Percentiles rank a stretch among this genome's conserved stretches.
phyloP scores from a whole-genome alignment of 2,888 invertebrate species.

The Tetrapedia diversipes region DNA sequence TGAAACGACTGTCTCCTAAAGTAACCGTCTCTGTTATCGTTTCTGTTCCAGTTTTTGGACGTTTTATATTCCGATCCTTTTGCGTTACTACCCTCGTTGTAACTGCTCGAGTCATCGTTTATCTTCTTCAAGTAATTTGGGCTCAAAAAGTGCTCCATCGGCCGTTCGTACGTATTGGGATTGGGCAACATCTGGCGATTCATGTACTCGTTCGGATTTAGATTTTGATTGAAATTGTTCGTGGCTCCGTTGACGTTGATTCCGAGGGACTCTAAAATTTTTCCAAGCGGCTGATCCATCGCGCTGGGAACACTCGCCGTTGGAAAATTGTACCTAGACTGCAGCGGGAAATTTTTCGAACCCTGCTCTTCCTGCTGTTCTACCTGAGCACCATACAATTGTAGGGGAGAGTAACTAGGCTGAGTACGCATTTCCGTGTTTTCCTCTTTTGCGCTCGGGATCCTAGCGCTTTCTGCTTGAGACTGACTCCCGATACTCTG shows the following conservation, averaged over 20 bases:
- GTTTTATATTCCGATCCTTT: neutral
- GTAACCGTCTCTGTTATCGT: neutral
- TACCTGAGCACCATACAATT: neutral
- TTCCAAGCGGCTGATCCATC: constrained; percentile 53
- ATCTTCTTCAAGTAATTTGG: constrained; percentile 26
- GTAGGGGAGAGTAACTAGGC: neutral
- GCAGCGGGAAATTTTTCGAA: neutral
- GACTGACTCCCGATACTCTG: neutral
- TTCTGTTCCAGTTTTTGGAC: neutral
- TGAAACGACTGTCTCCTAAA: neutral
- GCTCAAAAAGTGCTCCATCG: constrained; percentile 35
- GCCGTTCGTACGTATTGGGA: neutral
- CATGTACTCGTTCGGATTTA: neutral
- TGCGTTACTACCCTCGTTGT: neutral
- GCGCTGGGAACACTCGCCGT: constrained; percentile 8
- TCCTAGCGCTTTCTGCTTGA: neutral
- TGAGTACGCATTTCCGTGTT: neutral
- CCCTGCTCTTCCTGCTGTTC: neutral
- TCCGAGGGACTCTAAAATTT: constrained; percentile 46
- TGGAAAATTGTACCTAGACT: constrained; percentile 1
- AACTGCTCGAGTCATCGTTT: neutral
- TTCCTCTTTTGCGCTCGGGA: neutral
- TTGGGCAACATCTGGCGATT: constrained; percentile 3
- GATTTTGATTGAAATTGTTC: neutral
- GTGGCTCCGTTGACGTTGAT: constrained; percentile 31